Conservation (phyloP, 1,140 invertebrate genomes). For the Gonioctena quinquepunctata region DNA sequence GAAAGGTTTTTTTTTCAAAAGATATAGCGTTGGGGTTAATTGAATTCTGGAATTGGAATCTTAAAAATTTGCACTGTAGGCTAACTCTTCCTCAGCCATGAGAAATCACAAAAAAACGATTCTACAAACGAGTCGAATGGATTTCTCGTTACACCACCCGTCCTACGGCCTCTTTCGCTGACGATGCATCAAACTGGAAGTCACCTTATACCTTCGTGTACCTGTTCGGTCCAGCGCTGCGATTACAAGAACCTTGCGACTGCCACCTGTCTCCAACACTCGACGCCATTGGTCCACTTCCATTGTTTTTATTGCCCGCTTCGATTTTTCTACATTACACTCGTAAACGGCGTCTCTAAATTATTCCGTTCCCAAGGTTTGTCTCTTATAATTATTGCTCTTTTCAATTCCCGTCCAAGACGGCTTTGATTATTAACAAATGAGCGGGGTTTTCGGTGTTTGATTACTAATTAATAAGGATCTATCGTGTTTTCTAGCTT, state of each 20-base stretch:
- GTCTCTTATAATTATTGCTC: neutral
- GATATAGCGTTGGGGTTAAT: too few relatives aligned
- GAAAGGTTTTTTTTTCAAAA: too few relatives aligned
- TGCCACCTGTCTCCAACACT: constrained; percentile 17
- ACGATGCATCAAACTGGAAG: neutral
- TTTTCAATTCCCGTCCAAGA: neutral
- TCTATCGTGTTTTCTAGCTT: neutral
- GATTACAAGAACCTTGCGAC: constrained; percentile 12
- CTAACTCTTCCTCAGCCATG: too few relatives aligned
- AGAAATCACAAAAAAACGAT: too few relatives aligned
- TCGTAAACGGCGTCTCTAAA: constrained; percentile 2
- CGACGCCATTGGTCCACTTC: constrained; percentile 8
- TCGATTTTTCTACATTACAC: constrained; percentile 19
- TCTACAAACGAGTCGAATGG: neutral
- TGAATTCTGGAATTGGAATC: too few relatives aligned
- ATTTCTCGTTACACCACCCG: neutral
- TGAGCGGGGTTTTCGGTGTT: neutral
- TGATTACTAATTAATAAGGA: neutral
- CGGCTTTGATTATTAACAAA: neutral
- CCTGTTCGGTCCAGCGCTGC: constrained; percentile 6
- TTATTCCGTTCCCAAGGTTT: constrained; percentile 18
- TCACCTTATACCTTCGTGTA: constrained; percentile 7
- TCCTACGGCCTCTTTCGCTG: neutral
- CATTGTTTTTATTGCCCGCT: constrained; percentile 6
- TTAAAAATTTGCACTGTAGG: too few relatives aligned